Conservation (phyloP, 2,888 invertebrate genomes). For the Dicranocentrus wangi region DNA sequence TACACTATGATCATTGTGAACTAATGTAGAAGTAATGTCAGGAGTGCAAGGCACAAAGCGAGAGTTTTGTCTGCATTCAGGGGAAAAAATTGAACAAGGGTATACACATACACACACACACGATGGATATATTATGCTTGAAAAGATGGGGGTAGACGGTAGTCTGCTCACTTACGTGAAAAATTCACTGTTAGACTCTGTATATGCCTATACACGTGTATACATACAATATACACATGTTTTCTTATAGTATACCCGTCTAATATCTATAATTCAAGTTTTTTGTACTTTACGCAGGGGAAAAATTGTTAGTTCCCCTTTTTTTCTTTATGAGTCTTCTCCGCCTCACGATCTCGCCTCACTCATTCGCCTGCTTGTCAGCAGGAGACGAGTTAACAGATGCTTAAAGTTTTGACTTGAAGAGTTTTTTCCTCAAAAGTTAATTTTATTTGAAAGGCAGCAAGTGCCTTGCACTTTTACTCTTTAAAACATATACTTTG, state of each 20-base stretch:
- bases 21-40: conserved; percentile 46
- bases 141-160: conserved; percentile 43
- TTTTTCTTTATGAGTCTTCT: conserved; percentile 44
- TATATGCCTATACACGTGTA: background rate
- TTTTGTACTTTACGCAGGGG: conserved; percentile 41
- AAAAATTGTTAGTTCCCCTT: conserved; percentile 60
- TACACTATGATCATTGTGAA: conserved; percentile 35
- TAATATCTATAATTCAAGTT: conserved; percentile 58
- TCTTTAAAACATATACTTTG: background rate
- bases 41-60: conserved; percentile 18
- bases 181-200: conserved; percentile 49
- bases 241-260: background rate
- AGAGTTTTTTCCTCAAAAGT: conserved; percentile 57
- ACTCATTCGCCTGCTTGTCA: conserved; percentile 63
- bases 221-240: conserved; percentile 11
- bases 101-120: too few species aligned
- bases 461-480: conserved; percentile 53
- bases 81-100: too few species aligned
- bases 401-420: conserved; percentile 65
- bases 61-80: conserved; percentile 3
- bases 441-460: conserved; percentile 66
- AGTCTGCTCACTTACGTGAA: conserved; percentile 49
- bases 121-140: too few species aligned
- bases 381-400: conserved; percentile 66
- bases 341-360: conserved; percentile 66